Evolutionary conservation across 92 coral and sea anemone genomes (phyloP).

Genomic region (Zoanthus sociatus): DNA sequence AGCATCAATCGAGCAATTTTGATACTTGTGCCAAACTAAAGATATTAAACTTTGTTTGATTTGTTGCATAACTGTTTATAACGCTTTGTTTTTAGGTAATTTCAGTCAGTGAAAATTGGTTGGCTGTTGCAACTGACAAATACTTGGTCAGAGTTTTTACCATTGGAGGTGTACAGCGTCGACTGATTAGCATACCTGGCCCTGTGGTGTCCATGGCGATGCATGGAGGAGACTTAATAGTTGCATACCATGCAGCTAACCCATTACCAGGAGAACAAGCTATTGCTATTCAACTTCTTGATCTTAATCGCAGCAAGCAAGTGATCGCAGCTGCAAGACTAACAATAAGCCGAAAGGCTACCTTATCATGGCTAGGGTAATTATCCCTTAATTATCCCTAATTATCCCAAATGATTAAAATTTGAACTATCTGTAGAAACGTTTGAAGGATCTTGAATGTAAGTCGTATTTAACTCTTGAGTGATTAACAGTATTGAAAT

Average conservation of each 20-base stretch:
- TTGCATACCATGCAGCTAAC: slow-evolving; percentile 83
- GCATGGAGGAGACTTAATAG: slow-evolving; percentile 71
- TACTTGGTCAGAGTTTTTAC: slow-evolving; percentile 84
- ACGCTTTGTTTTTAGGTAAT: slow-evolving; percentile 62
- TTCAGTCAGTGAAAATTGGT: slow-evolving; percentile 84
- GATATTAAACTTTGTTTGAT: not conserved
- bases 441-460: too few relatives aligned
- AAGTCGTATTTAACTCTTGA: too few relatives aligned
- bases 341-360: slow-evolving; percentile 85
- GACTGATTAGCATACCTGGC: slow-evolving; percentile 83
- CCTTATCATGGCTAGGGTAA: slow-evolving; percentile 93
- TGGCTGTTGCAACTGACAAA: slow-evolving; percentile 89
- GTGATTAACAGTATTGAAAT: too few relatives aligned
- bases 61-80: not conserved
- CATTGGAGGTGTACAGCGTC: slow-evolving; percentile 91
- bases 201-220: slow-evolving; percentile 93
- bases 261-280: slow-evolving; percentile 93
- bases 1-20: not conserved
- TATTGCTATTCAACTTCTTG: slow-evolving; percentile 81
- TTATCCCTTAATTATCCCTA: too few relatives aligned
- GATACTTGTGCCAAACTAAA: not conserved
- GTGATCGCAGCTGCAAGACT: slow-evolving; percentile 78
- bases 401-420: too few relatives aligned
- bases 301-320: slow-evolving; percentile 67
- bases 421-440: too few relatives aligned